Conservation (phyloP, 1,140 invertebrate genomes). For the Triops longicaudatus region DNA sequence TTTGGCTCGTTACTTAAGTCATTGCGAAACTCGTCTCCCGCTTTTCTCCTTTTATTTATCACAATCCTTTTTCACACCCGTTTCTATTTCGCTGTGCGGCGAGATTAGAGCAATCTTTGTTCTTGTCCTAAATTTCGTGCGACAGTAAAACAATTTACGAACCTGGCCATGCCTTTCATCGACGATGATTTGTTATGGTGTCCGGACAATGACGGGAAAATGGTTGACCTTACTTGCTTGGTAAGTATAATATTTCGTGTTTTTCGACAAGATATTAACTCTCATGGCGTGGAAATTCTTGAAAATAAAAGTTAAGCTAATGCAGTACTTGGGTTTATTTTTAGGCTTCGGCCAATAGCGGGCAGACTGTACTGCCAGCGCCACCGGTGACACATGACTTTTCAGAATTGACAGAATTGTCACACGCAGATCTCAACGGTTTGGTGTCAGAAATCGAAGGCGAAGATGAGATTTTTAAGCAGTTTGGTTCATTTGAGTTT, state of each 20-base stretch:
- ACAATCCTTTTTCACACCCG: no score
- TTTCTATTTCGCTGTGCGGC: background rate
- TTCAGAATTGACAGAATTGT: constrained; percentile 47
- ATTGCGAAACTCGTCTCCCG: background rate
- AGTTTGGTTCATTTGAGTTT: constrained; percentile 52
- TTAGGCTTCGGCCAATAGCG: constrained; percentile 26
- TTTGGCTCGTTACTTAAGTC: background rate
- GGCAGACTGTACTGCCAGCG: constrained; percentile 27
- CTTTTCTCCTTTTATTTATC: background rate
- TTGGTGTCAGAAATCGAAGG: constrained; percentile 52
- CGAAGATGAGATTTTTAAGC: constrained; percentile 60
- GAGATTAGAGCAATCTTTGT: background rate
- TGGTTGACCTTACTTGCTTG: constrained; percentile 80
- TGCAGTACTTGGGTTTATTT: background rate
- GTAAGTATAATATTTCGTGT: constrained; percentile 42
- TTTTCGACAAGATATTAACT: background rate
- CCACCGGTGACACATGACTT: constrained; percentile 30
- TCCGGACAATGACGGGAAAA: constrained; percentile 81
- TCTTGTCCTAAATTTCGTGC: background rate
- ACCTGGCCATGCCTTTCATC: constrained; percentile 75
- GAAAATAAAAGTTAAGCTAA: background rate
- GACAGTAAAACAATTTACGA: background rate
- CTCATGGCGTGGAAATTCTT: no score
- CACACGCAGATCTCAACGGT: constrained; percentile 56
- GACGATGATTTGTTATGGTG: constrained; percentile 86